A percentile compares a stretch with the other conserved stretches of the same genome.
Evolutionary conservation across 2,797 vertebrate genomes (phyloP).

Genomic region (Periophthalmus magnuspinnatus): DNA sequence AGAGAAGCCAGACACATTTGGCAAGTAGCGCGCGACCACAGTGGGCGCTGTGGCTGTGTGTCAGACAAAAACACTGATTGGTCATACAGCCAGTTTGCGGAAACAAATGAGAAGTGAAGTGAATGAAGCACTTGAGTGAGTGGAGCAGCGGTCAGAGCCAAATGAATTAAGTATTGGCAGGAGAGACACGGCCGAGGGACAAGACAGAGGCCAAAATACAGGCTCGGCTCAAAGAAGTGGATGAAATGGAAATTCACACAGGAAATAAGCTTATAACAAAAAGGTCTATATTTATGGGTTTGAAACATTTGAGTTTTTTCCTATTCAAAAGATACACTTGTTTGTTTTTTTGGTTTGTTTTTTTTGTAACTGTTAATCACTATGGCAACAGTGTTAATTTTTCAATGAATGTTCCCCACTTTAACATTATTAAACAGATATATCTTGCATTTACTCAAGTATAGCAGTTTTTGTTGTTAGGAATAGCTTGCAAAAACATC

Average conservation of each 20-base stretch:
- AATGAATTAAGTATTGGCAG: slow-evolving; percentile 77
- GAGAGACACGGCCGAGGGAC: slow-evolving; percentile 48
- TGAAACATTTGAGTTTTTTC: too few species aligned
- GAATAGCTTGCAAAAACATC: too few species aligned
- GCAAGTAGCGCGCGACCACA: background rate
- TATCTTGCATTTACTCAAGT: too few species aligned
- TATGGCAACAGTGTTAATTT: too few species aligned
- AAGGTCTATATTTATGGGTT: background rate
- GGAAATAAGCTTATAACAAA: slow-evolving; percentile 1
- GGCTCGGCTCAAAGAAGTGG: background rate
- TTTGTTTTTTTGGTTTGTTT: too few species aligned
- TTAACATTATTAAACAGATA: too few species aligned
- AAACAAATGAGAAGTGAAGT: slow-evolving; percentile 73
- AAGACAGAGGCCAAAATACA: slow-evolving; percentile 44
- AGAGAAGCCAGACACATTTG: slow-evolving; percentile 12
- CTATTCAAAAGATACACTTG: too few species aligned
- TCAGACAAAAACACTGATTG: slow-evolving; percentile 33
- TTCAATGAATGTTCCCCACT: too few species aligned
- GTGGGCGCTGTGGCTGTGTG: slow-evolving; percentile 3
- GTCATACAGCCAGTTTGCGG: slow-evolving; percentile 38
- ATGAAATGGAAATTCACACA: background rate
- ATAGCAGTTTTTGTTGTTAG: too few species aligned
- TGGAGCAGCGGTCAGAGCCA: slow-evolving; percentile 69
- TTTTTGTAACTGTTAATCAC: too few species aligned
- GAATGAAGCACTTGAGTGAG: slow-evolving; percentile 75